Evolutionary conservation across 2,888 invertebrate species (phyloP).

Genomic region (Lithophane ornitopus): DNA sequence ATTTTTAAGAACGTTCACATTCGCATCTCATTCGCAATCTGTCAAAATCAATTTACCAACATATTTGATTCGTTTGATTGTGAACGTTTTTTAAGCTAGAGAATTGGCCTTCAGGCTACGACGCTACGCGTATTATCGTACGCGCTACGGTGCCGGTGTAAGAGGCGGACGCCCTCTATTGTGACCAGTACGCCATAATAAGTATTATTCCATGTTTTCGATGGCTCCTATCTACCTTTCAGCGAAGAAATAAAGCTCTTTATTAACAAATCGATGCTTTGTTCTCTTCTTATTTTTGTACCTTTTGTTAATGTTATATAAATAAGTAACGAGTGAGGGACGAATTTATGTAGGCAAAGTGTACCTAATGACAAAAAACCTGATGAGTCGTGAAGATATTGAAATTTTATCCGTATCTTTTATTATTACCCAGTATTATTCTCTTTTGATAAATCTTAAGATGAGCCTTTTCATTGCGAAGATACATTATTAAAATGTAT

Average conservation of each 20-base stretch:
- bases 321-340: constrained; percentile 67
- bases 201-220: constrained; percentile 82
- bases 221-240: constrained; percentile 75
- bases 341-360: constrained; percentile 60
- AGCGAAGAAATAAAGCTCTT: constrained; percentile 75
- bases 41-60: too few relatives aligned
- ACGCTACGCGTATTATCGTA: background rate
- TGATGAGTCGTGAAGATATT: constrained; percentile 65
- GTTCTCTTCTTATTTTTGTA: constrained; percentile 72
- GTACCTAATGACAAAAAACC: constrained; percentile 67
- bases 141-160: constrained; percentile 75
- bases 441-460: constrained; percentile 37
- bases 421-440: constrained; percentile 41
- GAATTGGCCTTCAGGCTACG: too few relatives aligned
- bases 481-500: constrained; percentile 2
- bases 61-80: too few relatives aligned
- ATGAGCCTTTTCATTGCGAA: constrained; percentile 24
- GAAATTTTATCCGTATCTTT: constrained; percentile 45
- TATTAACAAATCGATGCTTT: constrained; percentile 75
- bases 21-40: too few relatives aligned
- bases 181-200: constrained; percentile 78
- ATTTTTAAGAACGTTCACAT: too few relatives aligned
- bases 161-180: constrained; percentile 65
- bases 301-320: constrained; percentile 78
- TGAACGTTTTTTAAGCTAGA: too few relatives aligned